Base-by-base conservation (phyloP, 23 tunicate genomes). In the Phallusia fumigata region DNA sequence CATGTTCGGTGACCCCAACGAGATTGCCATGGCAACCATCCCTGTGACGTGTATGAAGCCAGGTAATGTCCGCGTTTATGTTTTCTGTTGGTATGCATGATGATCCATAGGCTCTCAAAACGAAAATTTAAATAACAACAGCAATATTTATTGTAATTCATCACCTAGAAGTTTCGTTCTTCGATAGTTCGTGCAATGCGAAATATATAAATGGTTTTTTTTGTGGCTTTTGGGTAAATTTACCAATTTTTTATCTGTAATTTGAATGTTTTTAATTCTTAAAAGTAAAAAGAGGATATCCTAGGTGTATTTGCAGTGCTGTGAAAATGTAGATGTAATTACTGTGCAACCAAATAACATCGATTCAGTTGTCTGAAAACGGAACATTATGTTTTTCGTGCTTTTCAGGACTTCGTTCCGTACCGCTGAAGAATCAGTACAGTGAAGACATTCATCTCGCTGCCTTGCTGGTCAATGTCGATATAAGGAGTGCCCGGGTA, bases 1-100 rank as follows among this genome's bases (percentile, higher is more conserved):
- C 52, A 94, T 94, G 98, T 94, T 94, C 36, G 98, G 98, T 8
- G 98, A 94, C 69, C 93, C 98, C 31, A 94, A 94, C 83, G 83
- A 89, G 49, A 64, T 94, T n/a, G 98, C 98, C 19, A 69, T 65
- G 51, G 73, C 95, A 11, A 86, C 88, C 35, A 82, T 89, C 30
- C 98, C 98, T 12, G 90, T 94, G 33, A 26, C 90, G 40, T 86
- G 88, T 65, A 65, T 94, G n/a, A 89, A 89, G 85, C 84, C 90
- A 69, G 98, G 98, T 89, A 26, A 30, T 65, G 74, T 12, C 11
- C 6, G 11, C 74, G 32, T 65, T 11, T 65, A 65, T 11, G 12
- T 65, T 65, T 65, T 65, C 32, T 6, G 74, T 5, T 40, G 47
- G 5, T 40, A 10, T 40, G 5, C 10, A 3, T 3, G 47, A 40